These are phyloP conservation scores for Squalus acanthias DNA, from an alignment of 2,797 vertebrate species.

Conservation along the genomic window DNA sequence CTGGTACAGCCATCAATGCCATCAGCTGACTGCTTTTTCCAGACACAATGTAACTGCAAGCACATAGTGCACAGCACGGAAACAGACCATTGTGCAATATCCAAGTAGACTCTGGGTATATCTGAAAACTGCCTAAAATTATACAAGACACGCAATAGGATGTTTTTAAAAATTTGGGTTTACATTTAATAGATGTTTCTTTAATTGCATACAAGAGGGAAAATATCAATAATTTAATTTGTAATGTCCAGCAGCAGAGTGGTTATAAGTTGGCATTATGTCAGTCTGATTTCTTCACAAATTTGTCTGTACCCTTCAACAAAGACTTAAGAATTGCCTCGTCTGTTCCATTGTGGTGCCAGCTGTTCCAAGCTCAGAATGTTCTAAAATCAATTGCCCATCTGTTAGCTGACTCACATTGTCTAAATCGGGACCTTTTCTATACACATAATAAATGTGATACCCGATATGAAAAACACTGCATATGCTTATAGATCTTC, in stretches of 20 bases:
- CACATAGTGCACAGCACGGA: not conserved
- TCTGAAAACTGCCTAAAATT: not conserved
- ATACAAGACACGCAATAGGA: not conserved
- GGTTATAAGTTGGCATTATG: not conserved
- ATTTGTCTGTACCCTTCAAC: not conserved
- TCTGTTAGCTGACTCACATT: not conserved
- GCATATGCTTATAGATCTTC: not conserved
- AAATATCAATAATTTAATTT: not conserved
- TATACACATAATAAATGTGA: conserved; percentile 9
- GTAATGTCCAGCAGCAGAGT: not conserved
- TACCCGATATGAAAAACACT: not conserved
- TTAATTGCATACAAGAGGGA: too few relatives aligned
- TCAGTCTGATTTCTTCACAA: not conserved
- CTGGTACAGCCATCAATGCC: not conserved
- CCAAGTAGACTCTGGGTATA: not conserved
- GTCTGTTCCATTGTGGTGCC: conserved; percentile 8
- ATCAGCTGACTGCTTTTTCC: conserved; percentile 15
- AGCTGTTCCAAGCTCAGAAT: conserved; percentile 22
- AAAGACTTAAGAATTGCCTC: not conserved
- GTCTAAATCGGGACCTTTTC: not conserved
- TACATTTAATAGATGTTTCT: not conserved
- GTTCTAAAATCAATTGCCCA: conserved; percentile 36
- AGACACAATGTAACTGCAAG: conserved; percentile 13
- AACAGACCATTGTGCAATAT: not conserved
- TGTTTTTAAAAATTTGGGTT: too few relatives aligned